phyloP scores from a whole-genome alignment of 2,113 vertebrate species.

The Dermatemys mawii region DNA sequence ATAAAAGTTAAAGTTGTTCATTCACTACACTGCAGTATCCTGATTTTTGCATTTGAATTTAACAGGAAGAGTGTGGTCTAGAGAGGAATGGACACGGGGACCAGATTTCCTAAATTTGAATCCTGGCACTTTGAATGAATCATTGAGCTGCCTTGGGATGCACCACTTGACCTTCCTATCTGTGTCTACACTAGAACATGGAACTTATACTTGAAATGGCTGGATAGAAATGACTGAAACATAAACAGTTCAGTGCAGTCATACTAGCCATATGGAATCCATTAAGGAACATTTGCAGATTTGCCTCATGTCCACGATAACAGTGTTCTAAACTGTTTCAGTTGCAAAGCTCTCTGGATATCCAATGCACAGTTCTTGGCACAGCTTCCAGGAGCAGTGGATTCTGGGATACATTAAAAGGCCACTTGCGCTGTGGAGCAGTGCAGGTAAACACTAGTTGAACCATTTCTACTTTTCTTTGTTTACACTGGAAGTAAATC shows the following conservation, averaged over 20 bases:
- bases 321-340: background rate
- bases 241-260: background rate
- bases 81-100: background rate
- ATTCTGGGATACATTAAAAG: background rate
- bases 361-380: background rate
- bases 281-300: background rate
- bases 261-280: background rate
- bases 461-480: background rate
- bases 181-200: background rate
- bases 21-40: background rate
- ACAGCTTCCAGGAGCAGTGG: background rate
- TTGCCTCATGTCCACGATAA: background rate
- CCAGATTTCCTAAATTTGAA: background rate
- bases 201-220: background rate
- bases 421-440: background rate
- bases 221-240: background rate
- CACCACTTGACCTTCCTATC: background rate
- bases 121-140: background rate
- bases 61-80: background rate
- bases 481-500: background rate
- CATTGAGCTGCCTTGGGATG: background rate
- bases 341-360: background rate
- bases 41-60: background rate
- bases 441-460: background rate
- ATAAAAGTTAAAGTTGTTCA: background rate